Evolutionary conservation across 2,113 vertebrate species (phyloP).

Genomic region (Myotis yumanensis): DNA sequence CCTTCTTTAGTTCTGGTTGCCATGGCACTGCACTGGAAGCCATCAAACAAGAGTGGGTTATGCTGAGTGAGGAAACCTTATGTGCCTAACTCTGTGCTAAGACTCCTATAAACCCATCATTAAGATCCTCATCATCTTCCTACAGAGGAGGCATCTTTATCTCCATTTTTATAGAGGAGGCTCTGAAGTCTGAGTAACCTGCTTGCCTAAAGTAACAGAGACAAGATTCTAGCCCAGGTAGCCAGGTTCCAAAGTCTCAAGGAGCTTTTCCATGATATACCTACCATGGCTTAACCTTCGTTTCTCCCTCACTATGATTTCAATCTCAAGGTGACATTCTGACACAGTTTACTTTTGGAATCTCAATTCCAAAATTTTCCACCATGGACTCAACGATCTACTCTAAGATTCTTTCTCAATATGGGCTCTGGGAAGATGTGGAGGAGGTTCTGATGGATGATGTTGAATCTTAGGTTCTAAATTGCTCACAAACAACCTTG

Average conservation of each 20-base stretch:
- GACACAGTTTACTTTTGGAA: not conserved
- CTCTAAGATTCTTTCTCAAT: not conserved
- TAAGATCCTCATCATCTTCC: not conserved
- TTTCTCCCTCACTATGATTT: not conserved
- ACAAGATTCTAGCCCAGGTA: not conserved
- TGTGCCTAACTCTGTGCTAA: not conserved
- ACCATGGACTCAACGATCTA: not conserved
- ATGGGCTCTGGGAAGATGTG: not conserved
- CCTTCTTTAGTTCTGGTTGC: conserved; percentile 20
- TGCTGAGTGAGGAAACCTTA: not conserved
- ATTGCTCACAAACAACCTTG: not conserved
- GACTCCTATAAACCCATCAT: not conserved
- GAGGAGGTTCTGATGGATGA: not conserved
- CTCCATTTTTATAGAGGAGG: not conserved
- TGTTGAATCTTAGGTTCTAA: not conserved
- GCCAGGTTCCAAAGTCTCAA: not conserved
- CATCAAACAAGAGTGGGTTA: not conserved
- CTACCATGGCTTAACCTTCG: not conserved
- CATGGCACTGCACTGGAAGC: not conserved
- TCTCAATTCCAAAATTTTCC: not conserved
- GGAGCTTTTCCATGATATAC: not conserved
- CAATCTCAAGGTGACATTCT: not conserved
- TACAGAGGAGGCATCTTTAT: not conserved
- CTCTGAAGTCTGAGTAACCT: not conserved
- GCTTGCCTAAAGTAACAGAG: not conserved